phyloP scores from a whole-genome alignment of 2,888 invertebrate genomes.

The Cerceris ruficornis region DNA sequence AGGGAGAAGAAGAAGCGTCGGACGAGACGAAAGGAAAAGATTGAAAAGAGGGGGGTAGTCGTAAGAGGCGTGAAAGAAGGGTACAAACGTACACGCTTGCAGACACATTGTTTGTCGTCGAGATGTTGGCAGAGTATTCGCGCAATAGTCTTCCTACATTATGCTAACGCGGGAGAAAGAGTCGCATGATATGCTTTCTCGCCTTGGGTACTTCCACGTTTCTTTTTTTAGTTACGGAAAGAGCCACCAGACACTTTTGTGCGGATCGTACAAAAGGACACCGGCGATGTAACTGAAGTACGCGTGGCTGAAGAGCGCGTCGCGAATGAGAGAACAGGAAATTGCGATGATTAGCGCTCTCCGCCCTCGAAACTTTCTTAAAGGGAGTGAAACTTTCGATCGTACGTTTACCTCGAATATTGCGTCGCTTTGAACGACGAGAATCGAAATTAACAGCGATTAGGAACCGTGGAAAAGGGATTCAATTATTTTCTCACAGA shows the following conservation, averaged over 20 bases:
- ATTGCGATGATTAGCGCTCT: slow-evolving; percentile 50
- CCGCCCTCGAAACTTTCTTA: slow-evolving; percentile 14
- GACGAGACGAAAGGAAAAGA: slow-evolving; percentile 12
- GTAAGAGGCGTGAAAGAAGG: slow-evolving; percentile 22
- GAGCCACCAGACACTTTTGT: slow-evolving; percentile 66
- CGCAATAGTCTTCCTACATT: slow-evolving; percentile 36
- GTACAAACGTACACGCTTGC: slow-evolving; percentile 40
- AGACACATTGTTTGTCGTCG: slow-evolving; percentile 59
- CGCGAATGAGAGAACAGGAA: slow-evolving; percentile 19
- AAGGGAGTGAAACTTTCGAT: neutral
- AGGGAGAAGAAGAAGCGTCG: slow-evolving; percentile 9
- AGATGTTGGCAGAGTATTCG: slow-evolving; percentile 33
- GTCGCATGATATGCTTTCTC: slow-evolving; percentile 25
- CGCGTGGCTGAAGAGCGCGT: slow-evolving; percentile 17
- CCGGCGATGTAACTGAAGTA: slow-evolving; percentile 8
- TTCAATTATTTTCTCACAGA: too few species aligned
- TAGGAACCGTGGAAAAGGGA: too few species aligned
- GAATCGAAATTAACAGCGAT: too few species aligned
- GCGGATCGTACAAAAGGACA: slow-evolving; percentile 50
- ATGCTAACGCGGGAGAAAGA: slow-evolving; percentile 25
- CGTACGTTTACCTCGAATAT: neutral
- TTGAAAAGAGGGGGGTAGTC: slow-evolving; percentile 9
- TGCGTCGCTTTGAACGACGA: too few species aligned
- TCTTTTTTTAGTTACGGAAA: slow-evolving; percentile 53
- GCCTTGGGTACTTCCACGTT: slow-evolving; percentile 33